phyloP scores from a whole-genome alignment of 2,797 vertebrate species.

The Propithecus perrieri region DNA sequence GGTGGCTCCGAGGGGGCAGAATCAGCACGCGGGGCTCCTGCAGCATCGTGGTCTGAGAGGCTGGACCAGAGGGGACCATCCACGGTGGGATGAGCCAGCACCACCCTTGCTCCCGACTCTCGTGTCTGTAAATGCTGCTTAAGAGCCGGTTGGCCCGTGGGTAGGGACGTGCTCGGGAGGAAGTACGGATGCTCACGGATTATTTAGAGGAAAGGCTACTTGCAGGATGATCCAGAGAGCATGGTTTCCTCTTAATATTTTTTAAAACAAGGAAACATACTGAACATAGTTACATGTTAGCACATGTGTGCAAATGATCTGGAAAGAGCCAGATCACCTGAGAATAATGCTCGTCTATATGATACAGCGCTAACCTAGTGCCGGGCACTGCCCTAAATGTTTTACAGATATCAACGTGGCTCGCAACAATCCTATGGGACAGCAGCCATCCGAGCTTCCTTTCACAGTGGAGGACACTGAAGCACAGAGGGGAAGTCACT shows the following conservation, averaged over 20 bases:
- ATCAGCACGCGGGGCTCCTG: rapidly evolving
- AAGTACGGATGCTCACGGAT: not conserved
- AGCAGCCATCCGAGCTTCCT: not conserved
- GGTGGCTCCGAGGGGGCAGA: not conserved
- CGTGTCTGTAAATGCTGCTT: not conserved
- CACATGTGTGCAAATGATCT: not conserved
- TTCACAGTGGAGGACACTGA: not conserved
- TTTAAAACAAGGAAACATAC: not conserved
- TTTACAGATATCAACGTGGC: not conserved
- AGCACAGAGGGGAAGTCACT: not conserved
- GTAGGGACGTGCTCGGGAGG: not conserved
- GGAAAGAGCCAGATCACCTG: not conserved
- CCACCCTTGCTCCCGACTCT: rapidly evolving
- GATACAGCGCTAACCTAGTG: not conserved
- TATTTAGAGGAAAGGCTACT: not conserved
- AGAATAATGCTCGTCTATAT: not conserved
- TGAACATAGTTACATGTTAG: not conserved
- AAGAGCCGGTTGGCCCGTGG: rapidly evolving
- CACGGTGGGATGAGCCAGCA: rapidly evolving
- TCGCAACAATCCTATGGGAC: rapidly evolving
- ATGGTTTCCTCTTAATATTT: not conserved
- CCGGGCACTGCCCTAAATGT: not conserved
- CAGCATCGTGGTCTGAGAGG: rapidly evolving
- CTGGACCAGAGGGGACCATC: not conserved
- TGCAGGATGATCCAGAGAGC: not conserved